Evolutionary conservation across 2,888 invertebrate species (phyloP), one percentile per base, ranked within the genome.

Genomic region (Chrysolina haemoptera): DNA sequence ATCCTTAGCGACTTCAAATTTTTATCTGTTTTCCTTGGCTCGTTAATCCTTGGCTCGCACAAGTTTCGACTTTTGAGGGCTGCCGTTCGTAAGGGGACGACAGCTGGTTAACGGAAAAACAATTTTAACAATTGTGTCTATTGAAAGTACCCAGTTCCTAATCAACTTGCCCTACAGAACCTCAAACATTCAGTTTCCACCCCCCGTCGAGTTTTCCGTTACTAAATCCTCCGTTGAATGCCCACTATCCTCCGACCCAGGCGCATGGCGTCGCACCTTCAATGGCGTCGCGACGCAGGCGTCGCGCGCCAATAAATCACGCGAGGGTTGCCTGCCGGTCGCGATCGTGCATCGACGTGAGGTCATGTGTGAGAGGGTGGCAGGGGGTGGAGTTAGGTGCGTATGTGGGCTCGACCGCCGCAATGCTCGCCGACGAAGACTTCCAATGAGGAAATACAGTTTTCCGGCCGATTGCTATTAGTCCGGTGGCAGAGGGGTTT

Each of bases 241-340:
- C 35, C 27, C 9, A 9, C 5, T 16, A 9, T 0, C 10, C 14
- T 59, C n/a, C 59, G 0, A 14, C 79, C 55, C 35, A 55, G 75
- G 78, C 81, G 82, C 80, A 82, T 83, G 82, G 84, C 83, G 82
- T 81, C 83, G 76, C 71, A 74, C 73, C 77, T 79, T 80, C 81
- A 68, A 82, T 83, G 82, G 80, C 81, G 81, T 82, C 84, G 75
- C 64, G 76, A 78, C 82, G 82, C 82, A 80, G 73, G 81, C 82
- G 81, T 72, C 63, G 67, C 55, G 62, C 68, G 68, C 53, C 41
- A 22, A 63, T 35, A 35, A 27, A 59, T 59, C 59, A 35, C 27
- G 11, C 55, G 12, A 55, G 55, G 55, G 55, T 55, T 55, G 55
- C 55, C 1, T 22, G 55, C 55, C 1, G 55, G 48, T 16, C 2